Conservation (phyloP, 2,113 vertebrate species). For the Natator depressus region DNA sequence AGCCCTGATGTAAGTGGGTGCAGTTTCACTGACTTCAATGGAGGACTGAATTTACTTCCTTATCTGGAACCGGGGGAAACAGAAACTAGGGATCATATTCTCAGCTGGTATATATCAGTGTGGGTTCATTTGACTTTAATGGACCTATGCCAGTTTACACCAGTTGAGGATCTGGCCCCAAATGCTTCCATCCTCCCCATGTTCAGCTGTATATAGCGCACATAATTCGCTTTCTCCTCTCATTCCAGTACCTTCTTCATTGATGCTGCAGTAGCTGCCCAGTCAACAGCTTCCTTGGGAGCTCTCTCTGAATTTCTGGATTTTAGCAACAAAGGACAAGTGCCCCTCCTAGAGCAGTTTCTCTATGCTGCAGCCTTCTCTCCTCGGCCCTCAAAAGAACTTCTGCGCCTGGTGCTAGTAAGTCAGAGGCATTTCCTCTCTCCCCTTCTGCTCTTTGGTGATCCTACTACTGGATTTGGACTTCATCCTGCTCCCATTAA, state of each 20-base stretch:
- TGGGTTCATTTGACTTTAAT: background rate
- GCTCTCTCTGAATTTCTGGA: conserved; percentile 72
- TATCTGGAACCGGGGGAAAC: background rate
- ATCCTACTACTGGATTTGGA: accelerated
- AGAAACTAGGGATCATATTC: background rate
- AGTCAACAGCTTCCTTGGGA: conserved; percentile 50
- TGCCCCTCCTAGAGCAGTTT: conserved; percentile 61
- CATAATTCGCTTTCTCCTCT: background rate
- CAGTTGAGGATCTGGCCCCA: background rate
- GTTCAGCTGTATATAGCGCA: accelerated
- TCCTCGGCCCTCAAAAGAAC: conserved; percentile 68
- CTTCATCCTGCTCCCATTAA: background rate
- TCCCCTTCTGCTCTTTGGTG: background rate
- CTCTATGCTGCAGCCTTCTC: conserved; percentile 68
- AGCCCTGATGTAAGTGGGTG: background rate
- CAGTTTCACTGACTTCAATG: background rate
- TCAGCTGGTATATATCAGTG: background rate
- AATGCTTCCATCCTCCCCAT: background rate
- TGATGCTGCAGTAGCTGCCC: conserved; percentile 58
- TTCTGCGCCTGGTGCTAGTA: conserved; percentile 68
- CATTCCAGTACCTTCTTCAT: conserved; percentile 62
- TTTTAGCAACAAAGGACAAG: conserved; percentile 53
- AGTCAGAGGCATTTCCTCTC: background rate
- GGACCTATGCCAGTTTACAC: background rate
- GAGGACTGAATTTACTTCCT: background rate